Base-by-base conservation (phyloP, 2,888 invertebrate genomes). In the Conops quadrifasciatus region DNA sequence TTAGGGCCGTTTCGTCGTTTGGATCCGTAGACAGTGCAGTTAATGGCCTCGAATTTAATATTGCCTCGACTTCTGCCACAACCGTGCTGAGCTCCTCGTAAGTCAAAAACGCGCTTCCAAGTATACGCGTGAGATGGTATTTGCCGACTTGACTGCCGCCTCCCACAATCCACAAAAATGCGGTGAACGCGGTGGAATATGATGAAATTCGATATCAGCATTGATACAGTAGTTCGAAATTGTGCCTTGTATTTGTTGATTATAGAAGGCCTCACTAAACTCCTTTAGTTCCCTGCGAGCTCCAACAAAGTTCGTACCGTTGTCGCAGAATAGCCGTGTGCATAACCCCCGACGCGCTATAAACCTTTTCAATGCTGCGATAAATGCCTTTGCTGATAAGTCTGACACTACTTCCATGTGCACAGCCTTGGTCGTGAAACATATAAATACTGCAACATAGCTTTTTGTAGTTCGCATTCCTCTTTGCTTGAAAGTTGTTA, bases 11-110 rank as follows among this genome's bases (percentile, higher is more conserved):
- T 43, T 71, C 62, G 66, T 77, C 73, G 62, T 75, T 76, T 19
- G 76, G 74, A 62, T 76, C 73, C 5, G 72, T 49, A 16, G 72
- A 72, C 30, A 71, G 19, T 15, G 73, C 59, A 11, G 73, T 69
- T 26, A 76, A 56, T 0, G 77, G 76, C n/a, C 74, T 63, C 16
- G 77, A 76, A 58, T 78, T 77, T 15, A 78, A 65, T 4, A 53
- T 56, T 11, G 71, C 70, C 58, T 72, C 72, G 4, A 70, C 21
- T 64, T 72, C 67, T 24, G 56, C 45, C 4, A 59, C 45, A 36
- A 56, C 67, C 15, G 76, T 73, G 19, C 58, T 19, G 1, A 74
- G 69, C 21, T 75, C 72, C 60, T 74, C 75, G 30, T 65, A 45
- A 13, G 72, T 72, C 0, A 74, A 51, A 36, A 71, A 56, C 19